These are phyloP conservation scores for Irena cyanogastra DNA, from an alignment of 2,113 vertebrate species.

Conservation along the genomic window DNA sequence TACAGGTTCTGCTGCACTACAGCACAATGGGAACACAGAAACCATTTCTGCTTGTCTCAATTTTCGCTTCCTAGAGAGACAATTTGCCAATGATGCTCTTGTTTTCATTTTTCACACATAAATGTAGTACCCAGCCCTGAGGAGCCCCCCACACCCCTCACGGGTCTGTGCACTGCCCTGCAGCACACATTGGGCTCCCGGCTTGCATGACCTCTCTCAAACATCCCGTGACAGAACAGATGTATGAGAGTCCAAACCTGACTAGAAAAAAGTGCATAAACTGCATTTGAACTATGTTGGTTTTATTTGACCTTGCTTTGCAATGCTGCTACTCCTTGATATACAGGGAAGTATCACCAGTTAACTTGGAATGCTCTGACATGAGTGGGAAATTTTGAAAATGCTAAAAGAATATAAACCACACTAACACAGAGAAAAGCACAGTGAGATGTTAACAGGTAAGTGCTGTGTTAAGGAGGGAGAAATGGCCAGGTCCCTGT, in stretches of 20 bases:
- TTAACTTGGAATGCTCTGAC: neutral
- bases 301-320: neutral
- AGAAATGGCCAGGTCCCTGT: neutral
- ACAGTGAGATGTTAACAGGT: fast-evolving
- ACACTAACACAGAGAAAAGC: neutral
- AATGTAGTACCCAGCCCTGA: neutral
- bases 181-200: neutral
- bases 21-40: neutral
- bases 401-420: neutral
- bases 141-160: neutral
- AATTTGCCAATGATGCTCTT: fast-evolving
- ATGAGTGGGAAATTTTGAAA: neutral
- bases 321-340: neutral
- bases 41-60: neutral
- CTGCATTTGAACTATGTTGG: neutral
- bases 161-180: neutral
- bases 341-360: fast-evolving
- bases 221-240: fast-evolving
- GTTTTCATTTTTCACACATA: neutral
- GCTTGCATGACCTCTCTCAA: neutral
- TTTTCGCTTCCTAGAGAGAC: neutral
- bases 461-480: neutral
- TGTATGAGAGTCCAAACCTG: neutral
- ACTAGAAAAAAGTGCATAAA: neutral
- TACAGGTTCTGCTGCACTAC: neutral